These are phyloP conservation scores for Archivesica marissinica DNA, from an alignment of 1,140 invertebrate genomes.

Conservation along the genomic window DNA sequence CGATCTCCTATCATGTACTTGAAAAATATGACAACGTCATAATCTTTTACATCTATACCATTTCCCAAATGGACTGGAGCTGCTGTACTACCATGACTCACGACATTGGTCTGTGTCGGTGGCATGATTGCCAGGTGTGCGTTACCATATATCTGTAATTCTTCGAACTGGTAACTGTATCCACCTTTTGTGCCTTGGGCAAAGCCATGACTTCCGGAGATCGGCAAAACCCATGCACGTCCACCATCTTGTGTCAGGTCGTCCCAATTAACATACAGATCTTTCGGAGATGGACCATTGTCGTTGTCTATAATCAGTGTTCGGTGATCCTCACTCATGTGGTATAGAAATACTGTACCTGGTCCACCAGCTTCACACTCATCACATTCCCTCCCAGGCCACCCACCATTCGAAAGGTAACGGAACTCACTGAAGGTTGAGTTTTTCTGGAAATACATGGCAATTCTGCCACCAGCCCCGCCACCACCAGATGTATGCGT, in stretches of 20 bases:
- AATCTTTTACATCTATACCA: slow-evolving; percentile 53
- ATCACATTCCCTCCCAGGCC: slow-evolving; percentile 59
- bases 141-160: slow-evolving; percentile 78
- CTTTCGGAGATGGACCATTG: slow-evolving; percentile 63
- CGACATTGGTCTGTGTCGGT: slow-evolving; percentile 48
- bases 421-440: slow-evolving; percentile 76
- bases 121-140: slow-evolving; percentile 73
- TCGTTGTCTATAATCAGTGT: slow-evolving; percentile 77
- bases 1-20: slow-evolving; percentile 79
- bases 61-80: slow-evolving; percentile 19
- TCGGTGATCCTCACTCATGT: slow-evolving; percentile 70
- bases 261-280: slow-evolving; percentile 73
- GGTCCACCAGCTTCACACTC: slow-evolving; percentile 72
- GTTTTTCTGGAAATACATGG: slow-evolving; percentile 74
- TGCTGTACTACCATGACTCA: background rate
- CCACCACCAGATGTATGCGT: slow-evolving; percentile 62
- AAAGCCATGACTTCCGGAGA: slow-evolving; percentile 73
- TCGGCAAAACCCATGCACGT: slow-evolving; percentile 76
- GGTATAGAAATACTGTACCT: slow-evolving; percentile 76
- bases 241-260: slow-evolving; percentile 68
- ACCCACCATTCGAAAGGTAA: slow-evolving; percentile 73
- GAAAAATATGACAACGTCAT: slow-evolving; percentile 75
- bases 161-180: slow-evolving; percentile 72
- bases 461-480: slow-evolving; percentile 74
- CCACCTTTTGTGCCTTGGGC: slow-evolving; percentile 52